phyloP scores from a whole-genome alignment of 2,888 invertebrate genomes.

The Campoletis raptor region DNA sequence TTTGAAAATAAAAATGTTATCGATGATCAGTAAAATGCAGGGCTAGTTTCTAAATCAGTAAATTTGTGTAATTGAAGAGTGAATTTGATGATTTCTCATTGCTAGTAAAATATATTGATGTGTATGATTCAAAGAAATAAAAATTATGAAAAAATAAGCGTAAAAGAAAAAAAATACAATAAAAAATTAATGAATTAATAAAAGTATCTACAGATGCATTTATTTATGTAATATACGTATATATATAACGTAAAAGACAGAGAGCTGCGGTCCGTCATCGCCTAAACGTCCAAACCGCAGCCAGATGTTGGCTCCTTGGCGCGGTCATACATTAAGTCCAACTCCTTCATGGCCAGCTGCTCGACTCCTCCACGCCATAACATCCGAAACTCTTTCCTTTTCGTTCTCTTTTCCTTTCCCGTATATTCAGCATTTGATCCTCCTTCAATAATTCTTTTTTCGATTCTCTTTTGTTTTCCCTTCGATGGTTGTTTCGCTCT shows the following conservation, averaged over 20 bases:
- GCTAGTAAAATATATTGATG: neutral
- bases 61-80: neutral
- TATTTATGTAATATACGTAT: conserved; percentile 14
- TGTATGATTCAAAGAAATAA: neutral
- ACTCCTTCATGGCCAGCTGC: conserved; percentile 69
- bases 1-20: neutral
- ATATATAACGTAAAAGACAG: conserved; percentile 66
- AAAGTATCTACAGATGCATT: conserved; percentile 12
- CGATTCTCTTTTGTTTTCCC: conserved; percentile 73
- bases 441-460: conserved; percentile 43
- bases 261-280: conserved; percentile 78
- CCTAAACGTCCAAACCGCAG: conserved; percentile 82
- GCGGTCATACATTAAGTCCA: conserved; percentile 69
- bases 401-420: conserved; percentile 21
- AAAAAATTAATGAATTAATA: conserved; percentile 8
- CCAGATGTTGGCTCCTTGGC: conserved; percentile 79
- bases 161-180: neutral
- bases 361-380: conserved; percentile 62
- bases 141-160: neutral
- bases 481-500: conserved; percentile 15
- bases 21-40: neutral
- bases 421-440: neutral
- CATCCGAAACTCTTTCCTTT: conserved; percentile 54
- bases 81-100: neutral
- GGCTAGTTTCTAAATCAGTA: neutral